Percentiles rank a stretch among this genome's conserved stretches.
phyloP scores from a whole-genome alignment of 1,140 invertebrate genomes.

The Drosophila chauvacae region DNA sequence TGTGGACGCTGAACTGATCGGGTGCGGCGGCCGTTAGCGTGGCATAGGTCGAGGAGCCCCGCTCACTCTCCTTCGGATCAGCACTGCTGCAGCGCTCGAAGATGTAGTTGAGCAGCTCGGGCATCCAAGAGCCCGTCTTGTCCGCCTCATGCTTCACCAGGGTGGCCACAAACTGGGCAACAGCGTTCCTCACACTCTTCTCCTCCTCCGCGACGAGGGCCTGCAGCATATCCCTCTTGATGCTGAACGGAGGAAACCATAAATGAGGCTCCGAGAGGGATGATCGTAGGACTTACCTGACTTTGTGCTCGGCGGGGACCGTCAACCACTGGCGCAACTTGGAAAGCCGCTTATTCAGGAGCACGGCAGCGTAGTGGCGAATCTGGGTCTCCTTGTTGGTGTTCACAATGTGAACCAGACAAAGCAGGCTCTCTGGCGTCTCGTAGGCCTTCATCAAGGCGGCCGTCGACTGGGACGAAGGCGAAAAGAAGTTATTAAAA shows the following conservation, averaged over 20 bases:
- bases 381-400: slow-evolving; percentile 86
- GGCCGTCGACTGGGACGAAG: slow-evolving; percentile 86
- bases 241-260: slow-evolving; percentile 79
- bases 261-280: background rate
- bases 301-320: slow-evolving; percentile 85
- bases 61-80: slow-evolving; percentile 77
- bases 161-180: slow-evolving; percentile 88
- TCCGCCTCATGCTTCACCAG: slow-evolving; percentile 90
- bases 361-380: slow-evolving; percentile 89
- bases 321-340: slow-evolving; percentile 88
- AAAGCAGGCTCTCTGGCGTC: slow-evolving; percentile 86
- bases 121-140: slow-evolving; percentile 87
- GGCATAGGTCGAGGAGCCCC: slow-evolving; percentile 76
- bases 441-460: slow-evolving; percentile 88
- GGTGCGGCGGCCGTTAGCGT: slow-evolving; percentile 74
- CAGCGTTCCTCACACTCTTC: slow-evolving; percentile 87
- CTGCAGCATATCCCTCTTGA: slow-evolving; percentile 87
- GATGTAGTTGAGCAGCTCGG: slow-evolving; percentile 89
- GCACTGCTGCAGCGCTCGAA: slow-evolving; percentile 60
- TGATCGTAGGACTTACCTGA: slow-evolving; percentile 79
- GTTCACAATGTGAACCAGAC: slow-evolving; percentile 87
- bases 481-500: background rate
- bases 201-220: slow-evolving; percentile 87
- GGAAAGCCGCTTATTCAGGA: slow-evolving; percentile 87
- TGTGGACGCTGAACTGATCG: slow-evolving; percentile 79